phyloP scores from a whole-genome alignment of 2,888 invertebrate species.

The Shargacucullia verbasci region DNA sequence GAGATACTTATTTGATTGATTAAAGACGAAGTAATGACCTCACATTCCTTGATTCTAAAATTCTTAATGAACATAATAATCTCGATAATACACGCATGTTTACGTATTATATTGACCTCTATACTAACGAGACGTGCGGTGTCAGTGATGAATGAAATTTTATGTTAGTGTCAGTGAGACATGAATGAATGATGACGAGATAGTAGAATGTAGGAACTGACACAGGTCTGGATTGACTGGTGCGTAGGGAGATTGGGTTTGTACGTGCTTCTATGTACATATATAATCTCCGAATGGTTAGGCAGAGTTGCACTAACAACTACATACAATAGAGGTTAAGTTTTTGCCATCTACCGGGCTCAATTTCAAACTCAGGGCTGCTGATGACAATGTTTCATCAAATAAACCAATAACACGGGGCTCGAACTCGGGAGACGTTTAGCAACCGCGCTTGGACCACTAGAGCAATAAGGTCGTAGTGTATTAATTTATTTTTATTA shows the following conservation, averaged over 20 bases:
- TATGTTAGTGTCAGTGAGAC: slow-evolving; percentile 40
- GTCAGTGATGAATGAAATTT: slow-evolving; percentile 50
- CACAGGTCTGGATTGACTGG: slow-evolving; percentile 7
- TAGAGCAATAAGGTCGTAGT: no score
- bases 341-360: no score
- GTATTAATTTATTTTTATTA: no score
- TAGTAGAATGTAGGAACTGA: slow-evolving; percentile 24
- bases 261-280: neutral
- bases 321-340: no score
- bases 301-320: no score
- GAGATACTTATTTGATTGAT: no score
- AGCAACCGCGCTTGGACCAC: no score
- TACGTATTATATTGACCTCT: slow-evolving; percentile 37
- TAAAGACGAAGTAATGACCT: neutral
- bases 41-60: neutral
- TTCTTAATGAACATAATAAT: slow-evolving; percentile 23
- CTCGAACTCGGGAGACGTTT: no score
- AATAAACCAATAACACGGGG: no score
- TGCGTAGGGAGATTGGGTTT: slow-evolving; percentile 5
- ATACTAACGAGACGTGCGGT: slow-evolving; percentile 36
- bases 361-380: no score
- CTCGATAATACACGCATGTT: slow-evolving; percentile 18
- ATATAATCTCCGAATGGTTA: no score
- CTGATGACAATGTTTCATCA: no score
- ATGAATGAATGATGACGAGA: slow-evolving; percentile 43